Conservation (phyloP, 2,888 invertebrate species). For the Clepsis dumicolana region DNA sequence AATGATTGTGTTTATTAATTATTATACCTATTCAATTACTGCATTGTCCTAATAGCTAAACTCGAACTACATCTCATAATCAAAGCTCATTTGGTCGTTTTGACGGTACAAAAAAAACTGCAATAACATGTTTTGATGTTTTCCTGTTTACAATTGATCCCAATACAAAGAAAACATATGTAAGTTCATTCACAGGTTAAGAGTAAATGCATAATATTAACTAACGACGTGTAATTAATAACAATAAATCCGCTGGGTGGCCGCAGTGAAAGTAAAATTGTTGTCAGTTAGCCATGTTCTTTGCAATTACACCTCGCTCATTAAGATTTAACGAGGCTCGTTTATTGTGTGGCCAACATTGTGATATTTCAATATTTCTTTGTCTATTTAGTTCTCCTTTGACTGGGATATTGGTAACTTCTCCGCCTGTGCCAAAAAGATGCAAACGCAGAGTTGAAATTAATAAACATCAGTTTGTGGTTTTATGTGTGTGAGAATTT, state of each 20-base stretch:
- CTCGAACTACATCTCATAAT: too few relatives aligned
- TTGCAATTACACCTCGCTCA: slow-evolving; percentile 21
- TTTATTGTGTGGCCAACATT: too few relatives aligned
- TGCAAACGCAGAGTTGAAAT: too few relatives aligned
- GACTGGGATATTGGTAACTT: neutral
- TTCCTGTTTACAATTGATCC: neutral
- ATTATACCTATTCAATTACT: too few relatives aligned
- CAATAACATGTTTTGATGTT: slow-evolving; percentile 4
- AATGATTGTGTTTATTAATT: too few relatives aligned
- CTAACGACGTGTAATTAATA: slow-evolving; percentile 29
- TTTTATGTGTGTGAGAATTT: too few relatives aligned
- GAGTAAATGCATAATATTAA: slow-evolving; percentile 13
- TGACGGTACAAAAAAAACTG: too few relatives aligned
- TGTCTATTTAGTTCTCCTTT: neutral
- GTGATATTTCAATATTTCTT: neutral
- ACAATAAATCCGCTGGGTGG: slow-evolving; percentile 21
- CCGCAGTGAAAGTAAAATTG: slow-evolving; percentile 34
- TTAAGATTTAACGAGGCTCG: slow-evolving; percentile 14
- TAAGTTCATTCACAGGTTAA: slow-evolving; percentile 4
- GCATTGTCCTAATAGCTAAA: too few relatives aligned
- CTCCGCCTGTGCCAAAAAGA: too few relatives aligned
- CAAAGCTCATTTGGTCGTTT: too few relatives aligned
- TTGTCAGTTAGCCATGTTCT: slow-evolving; percentile 32
- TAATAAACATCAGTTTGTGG: too few relatives aligned
- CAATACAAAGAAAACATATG: neutral